Evolutionary conservation across 2,797 vertebrate genomes (phyloP).

Genomic region (Notolabrus celidotus): DNA sequence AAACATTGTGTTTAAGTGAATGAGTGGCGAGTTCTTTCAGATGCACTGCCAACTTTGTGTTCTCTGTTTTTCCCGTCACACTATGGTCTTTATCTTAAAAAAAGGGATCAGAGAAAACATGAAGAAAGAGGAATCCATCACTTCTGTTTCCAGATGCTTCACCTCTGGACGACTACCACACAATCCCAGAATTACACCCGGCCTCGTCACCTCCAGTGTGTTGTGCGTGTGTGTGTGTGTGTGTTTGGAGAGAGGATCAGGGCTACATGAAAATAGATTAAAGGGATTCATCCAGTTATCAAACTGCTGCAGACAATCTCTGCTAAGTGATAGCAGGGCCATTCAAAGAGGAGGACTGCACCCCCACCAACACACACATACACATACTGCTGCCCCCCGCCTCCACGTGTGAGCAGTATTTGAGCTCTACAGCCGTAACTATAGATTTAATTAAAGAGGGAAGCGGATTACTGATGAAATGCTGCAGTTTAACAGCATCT

Average conservation of each 20-base stretch:
- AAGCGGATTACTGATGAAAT: conserved; percentile 73
- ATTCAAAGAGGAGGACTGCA: conserved; percentile 54
- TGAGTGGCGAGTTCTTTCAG: background rate
- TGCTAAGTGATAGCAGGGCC: conserved; percentile 71
- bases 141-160: conserved; percentile 12
- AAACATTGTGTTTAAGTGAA: background rate
- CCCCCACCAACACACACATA: too few species aligned
- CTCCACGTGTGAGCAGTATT: conserved; percentile 46
- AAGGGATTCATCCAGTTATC: conserved; percentile 83
- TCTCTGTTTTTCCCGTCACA: background rate
- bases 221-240: conserved; percentile 32
- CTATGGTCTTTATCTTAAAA: conserved; percentile 1
- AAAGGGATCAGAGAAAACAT: conserved; percentile 22
- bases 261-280: conserved; percentile 82
- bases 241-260: conserved; percentile 64
- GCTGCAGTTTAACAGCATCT: conserved; percentile 38
- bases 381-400: background rate
- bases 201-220: conserved; percentile 23
- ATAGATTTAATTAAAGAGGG: conserved; percentile 74
- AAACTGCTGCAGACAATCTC: conserved; percentile 80
- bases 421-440: conserved; percentile 52
- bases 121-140: conserved; percentile 24
- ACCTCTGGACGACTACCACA: conserved; percentile 15
- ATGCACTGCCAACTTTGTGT: background rate
- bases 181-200: conserved; percentile 35